A percentile compares a stretch with the other conserved stretches of the same genome.
Conservation (phyloP, 2,888 invertebrate genomes). For the Drosophila melanocephala region DNA sequence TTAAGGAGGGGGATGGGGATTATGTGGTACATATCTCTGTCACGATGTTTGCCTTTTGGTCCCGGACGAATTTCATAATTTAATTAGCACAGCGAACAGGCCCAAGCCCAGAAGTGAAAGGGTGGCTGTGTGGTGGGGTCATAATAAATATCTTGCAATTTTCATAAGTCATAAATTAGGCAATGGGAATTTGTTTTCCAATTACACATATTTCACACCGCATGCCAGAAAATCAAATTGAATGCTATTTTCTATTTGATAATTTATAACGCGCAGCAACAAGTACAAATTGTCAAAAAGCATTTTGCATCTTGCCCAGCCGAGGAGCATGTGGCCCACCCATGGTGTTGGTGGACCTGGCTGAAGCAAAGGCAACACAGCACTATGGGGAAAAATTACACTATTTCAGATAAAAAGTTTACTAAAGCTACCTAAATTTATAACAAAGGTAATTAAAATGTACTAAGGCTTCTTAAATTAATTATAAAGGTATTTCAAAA, state of each 20-base stretch:
- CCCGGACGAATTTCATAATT: slow-evolving; percentile 61
- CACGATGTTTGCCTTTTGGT: slow-evolving; percentile 40
- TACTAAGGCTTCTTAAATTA: not conserved
- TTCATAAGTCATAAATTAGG: slow-evolving; percentile 79
- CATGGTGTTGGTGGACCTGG: slow-evolving; percentile 62
- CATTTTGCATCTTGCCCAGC: slow-evolving; percentile 57
- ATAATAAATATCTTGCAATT: slow-evolving; percentile 70
- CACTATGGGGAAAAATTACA: not conserved
- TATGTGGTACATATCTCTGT: slow-evolving; percentile 1
- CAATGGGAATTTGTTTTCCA: slow-evolving; percentile 81
- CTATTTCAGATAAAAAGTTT: not conserved
- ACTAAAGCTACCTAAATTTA: not conserved
- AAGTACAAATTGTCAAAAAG: slow-evolving; percentile 82
- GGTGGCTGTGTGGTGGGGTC: not conserved
- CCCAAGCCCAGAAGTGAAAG: slow-evolving; percentile 39
- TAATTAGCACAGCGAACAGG: slow-evolving; percentile 67
- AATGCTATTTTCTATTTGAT: slow-evolving; percentile 80
- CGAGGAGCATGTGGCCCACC: slow-evolving; percentile 71
- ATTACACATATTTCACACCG: slow-evolving; percentile 82
- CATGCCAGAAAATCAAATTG: slow-evolving; percentile 69
- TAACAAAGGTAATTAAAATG: not conserved
- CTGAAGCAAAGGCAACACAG: slow-evolving; percentile 4
- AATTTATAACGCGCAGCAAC: slow-evolving; percentile 80
- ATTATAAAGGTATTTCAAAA: not conserved
- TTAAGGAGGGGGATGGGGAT: not conserved